phyloP scores from a whole-genome alignment of 2,888 invertebrate genomes.

The Heliconius sara region DNA sequence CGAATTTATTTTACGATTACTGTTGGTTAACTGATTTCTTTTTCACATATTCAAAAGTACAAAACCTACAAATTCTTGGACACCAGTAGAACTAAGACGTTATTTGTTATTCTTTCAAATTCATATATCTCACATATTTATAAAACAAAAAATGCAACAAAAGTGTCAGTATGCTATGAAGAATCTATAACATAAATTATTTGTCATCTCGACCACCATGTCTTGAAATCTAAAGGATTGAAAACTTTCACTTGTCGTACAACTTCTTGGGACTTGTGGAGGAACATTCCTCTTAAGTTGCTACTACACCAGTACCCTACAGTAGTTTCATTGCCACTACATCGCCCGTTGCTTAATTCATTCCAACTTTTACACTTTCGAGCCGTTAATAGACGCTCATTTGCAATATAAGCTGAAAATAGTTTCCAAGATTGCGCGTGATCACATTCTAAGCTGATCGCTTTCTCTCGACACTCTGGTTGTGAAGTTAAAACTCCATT shows the following conservation, averaged over 20 bases:
- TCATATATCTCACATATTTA: not conserved
- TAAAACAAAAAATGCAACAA: not conserved
- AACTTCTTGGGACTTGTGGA: slow-evolving; percentile 61
- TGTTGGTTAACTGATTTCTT: not conserved
- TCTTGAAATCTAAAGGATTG: slow-evolving; percentile 59
- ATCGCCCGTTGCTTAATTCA: slow-evolving; percentile 58
- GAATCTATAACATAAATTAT: not conserved
- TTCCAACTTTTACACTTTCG: slow-evolving; percentile 62
- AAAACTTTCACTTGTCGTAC: slow-evolving; percentile 53
- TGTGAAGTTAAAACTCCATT: slow-evolving; percentile 69
- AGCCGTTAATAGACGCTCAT: slow-evolving; percentile 56
- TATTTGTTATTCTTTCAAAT: too few species aligned
- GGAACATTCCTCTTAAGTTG: slow-evolving; percentile 60
- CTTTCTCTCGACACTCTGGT: slow-evolving; percentile 65
- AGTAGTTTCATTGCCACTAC: slow-evolving; percentile 59
- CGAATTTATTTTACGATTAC: not conserved
- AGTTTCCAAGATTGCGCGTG: slow-evolving; percentile 72
- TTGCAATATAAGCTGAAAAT: slow-evolving; percentile 62
- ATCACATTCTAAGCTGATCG: slow-evolving; percentile 69
- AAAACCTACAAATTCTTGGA: not conserved
- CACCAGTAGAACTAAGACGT: too few species aligned
- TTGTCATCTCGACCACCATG: slow-evolving; percentile 48
- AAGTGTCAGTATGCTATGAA: not conserved
- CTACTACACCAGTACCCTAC: slow-evolving; percentile 63
- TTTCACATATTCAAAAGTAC: not conserved